phyloP scores from a whole-genome alignment of 1,140 invertebrate species.

The Anastatus disparis region DNA sequence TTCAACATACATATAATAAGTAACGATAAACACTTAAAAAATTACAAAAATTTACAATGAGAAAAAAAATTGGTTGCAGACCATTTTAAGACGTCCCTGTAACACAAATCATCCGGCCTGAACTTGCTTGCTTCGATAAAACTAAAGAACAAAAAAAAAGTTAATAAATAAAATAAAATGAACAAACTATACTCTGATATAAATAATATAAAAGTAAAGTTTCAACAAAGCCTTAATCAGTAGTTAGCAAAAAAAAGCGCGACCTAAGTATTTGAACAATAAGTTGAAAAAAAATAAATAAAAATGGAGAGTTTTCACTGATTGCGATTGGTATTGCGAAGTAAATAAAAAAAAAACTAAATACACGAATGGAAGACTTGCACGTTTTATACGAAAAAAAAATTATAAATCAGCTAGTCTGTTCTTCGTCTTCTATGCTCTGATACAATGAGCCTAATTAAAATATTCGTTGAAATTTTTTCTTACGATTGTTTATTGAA shows the following conservation, averaged over 20 bases:
- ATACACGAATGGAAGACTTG: slow-evolving; percentile 13
- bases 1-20: too few relatives aligned
- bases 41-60: background rate
- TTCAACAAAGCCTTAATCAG: slow-evolving; percentile 16
- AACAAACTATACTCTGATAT: background rate
- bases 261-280: slow-evolving; percentile 24
- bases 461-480: slow-evolving; percentile 24
- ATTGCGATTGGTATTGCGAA: background rate
- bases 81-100: slow-evolving; percentile 7
- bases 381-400: slow-evolving; percentile 30
- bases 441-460: slow-evolving; percentile 23
- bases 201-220: background rate
- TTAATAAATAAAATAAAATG: too few relatives aligned
- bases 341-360: background rate
- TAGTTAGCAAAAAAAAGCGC: slow-evolving; percentile 13
- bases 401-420: background rate
- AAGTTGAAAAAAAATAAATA: too few relatives aligned
- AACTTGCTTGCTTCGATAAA: slow-evolving; percentile 24
- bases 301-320: background rate
- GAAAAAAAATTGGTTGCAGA: slow-evolving; percentile 8
- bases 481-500: slow-evolving; percentile 6
- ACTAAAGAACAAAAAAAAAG: slow-evolving; percentile 4
- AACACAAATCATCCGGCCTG: slow-evolving; percentile 28
- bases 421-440: background rate
- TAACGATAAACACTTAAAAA: too few relatives aligned